A percentile compares a stretch with the other conserved stretches of the same genome.
These are phyloP conservation scores for Ctenodactylus gundi DNA, from an alignment of 2,113 vertebrate species.

Conservation along the genomic window DNA sequence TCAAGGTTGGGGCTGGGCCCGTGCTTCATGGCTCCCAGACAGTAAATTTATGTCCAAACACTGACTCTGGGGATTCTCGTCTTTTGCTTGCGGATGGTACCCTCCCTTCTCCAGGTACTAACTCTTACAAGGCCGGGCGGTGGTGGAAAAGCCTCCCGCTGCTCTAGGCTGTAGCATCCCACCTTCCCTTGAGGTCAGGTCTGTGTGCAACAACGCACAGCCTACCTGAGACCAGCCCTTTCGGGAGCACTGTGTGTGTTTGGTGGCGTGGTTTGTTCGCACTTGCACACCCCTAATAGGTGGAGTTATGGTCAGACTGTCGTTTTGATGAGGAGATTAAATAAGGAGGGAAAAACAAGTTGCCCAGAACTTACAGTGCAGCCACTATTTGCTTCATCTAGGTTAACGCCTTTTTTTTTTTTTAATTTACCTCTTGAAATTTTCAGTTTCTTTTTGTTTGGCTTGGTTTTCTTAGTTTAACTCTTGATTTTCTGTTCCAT, in stretches of 20 bases:
- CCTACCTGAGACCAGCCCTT: background rate
- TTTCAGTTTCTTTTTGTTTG: background rate
- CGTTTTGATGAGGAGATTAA: background rate
- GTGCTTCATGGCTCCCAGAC: background rate
- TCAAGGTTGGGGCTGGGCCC: background rate
- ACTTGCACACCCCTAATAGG: background rate
- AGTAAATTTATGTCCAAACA: constrained; percentile 55
- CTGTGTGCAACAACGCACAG: background rate
- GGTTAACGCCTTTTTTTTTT: background rate
- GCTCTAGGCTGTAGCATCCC: rapidly evolving
- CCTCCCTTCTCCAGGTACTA: background rate
- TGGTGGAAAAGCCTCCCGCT: background rate
- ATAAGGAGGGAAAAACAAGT: background rate
- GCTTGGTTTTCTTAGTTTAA: background rate
- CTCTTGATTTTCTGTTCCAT: background rate
- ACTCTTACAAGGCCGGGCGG: background rate
- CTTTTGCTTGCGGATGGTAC: background rate
- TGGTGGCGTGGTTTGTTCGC: background rate
- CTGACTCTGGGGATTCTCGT: background rate
- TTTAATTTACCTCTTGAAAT: background rate
- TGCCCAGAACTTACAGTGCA: background rate
- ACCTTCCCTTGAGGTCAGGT: background rate
- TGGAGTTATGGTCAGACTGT: background rate
- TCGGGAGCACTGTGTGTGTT: rapidly evolving
- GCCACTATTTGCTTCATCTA: background rate